These are phyloP conservation scores for Micromys minutus DNA, from an alignment of 2,113 vertebrate genomes.

Conservation along the genomic window DNA sequence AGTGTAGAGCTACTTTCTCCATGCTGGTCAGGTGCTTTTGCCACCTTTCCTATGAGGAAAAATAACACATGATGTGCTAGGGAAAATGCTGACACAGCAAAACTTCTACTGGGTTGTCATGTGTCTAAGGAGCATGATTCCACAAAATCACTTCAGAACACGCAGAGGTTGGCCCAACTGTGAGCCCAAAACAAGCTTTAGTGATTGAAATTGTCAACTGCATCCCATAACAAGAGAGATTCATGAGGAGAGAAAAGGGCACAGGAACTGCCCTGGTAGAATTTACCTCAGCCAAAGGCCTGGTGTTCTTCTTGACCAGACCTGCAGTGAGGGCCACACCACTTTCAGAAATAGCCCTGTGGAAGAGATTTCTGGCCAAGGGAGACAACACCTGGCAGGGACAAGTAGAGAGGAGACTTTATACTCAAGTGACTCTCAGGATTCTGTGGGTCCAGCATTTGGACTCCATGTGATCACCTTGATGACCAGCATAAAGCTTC, in stretches of 20 bases:
- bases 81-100: too few species aligned
- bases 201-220: not conserved
- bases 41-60: not conserved
- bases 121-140: not conserved
- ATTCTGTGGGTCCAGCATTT: not conserved
- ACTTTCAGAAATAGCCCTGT: constrained; percentile 88
- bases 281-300: constrained; percentile 50
- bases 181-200: not conserved
- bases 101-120: not conserved
- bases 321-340: constrained; percentile 68
- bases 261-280: rapidly evolving
- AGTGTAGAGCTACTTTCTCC: rapidly evolving
- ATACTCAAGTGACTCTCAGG: not conserved
- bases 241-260: not conserved
- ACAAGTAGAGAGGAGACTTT: not conserved
- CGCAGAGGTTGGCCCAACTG: not conserved
- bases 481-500: not conserved
- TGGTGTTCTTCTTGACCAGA: not conserved
- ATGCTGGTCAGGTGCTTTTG: not conserved
- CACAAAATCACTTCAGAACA: not conserved
- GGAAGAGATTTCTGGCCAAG: constrained; percentile 87
- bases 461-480: not conserved
- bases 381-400: constrained; percentile 85
- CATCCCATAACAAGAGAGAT: rapidly evolving
- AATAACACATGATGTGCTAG: not conserved